Conservation (phyloP, 2,113 vertebrate genomes). For the Fulmarus glacialis region DNA sequence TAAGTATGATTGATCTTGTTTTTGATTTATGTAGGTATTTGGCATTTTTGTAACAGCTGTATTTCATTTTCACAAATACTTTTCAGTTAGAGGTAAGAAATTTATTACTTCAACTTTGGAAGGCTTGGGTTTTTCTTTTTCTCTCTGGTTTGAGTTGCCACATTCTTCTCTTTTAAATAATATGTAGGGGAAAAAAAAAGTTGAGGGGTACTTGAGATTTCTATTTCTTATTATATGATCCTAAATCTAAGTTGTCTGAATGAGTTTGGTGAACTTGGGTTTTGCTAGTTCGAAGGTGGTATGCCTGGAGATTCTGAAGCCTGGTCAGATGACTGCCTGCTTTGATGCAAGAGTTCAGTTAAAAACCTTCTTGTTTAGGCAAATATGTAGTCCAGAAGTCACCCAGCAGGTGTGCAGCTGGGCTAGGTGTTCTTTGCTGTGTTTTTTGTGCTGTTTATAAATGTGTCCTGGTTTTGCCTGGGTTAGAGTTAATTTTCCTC, state of each 20-base stretch:
- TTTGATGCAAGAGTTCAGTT: not conserved
- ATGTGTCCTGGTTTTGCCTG: no score
- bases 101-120: not conserved
- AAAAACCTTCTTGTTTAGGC: not conserved
- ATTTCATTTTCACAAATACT: not conserved
- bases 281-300: not conserved
- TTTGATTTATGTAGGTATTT: not conserved
- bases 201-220: not conserved
- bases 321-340: not conserved
- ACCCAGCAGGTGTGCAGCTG: not conserved
- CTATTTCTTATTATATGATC: not conserved
- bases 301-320: not conserved
- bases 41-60: not conserved
- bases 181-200: not conserved
- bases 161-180: not conserved
- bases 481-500: no score
- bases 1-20: not conserved
- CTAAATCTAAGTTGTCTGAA: not conserved
- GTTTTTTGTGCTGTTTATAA: not conserved
- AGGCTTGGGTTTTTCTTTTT: not conserved
- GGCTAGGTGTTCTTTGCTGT: not conserved
- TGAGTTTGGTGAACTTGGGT: not conserved
- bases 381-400: rapidly evolving
- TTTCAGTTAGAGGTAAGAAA: not conserved
- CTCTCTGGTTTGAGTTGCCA: not conserved